These are phyloP conservation scores for Lethenteron camtschaticum DNA, from an alignment of 2,113 vertebrate genomes.

Conservation along the genomic window DNA sequence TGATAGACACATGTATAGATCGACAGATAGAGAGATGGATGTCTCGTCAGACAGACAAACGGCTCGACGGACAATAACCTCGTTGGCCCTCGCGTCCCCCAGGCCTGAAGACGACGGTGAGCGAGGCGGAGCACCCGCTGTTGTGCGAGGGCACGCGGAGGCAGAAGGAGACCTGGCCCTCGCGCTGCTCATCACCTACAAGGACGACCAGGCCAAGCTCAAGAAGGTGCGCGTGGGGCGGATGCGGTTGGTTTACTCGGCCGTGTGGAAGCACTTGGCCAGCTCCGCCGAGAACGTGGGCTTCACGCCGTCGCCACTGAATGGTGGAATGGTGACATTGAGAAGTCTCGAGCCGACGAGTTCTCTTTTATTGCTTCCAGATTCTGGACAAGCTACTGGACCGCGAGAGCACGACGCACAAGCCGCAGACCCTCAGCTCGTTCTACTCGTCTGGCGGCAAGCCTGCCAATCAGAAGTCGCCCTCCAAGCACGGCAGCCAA, in stretches of 20 bases:
- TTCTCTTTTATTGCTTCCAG: constrained; percentile 22
- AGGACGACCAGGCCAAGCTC: constrained; percentile 90
- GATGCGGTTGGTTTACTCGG: no score
- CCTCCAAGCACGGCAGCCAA: constrained; percentile 66
- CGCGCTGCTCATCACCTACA: constrained; percentile 92
- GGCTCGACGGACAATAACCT: no score
- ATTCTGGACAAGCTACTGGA: constrained; percentile 89
- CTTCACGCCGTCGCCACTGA: no score
- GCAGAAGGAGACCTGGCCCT: constrained; percentile 76
- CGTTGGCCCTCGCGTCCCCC: background rate
- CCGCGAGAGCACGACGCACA: constrained; percentile 95
- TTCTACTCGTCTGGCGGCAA: constrained; percentile 97
- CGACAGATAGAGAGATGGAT: no score
- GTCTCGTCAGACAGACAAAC: no score
- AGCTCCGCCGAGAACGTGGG: no score
- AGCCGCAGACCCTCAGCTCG: constrained; percentile 92
- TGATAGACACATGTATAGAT: no score
- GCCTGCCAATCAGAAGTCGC: constrained; percentile 68
- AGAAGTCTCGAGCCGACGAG: no score
- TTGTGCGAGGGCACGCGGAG: constrained; percentile 85
- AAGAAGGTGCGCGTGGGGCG: constrained; percentile 45
- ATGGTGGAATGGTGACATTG: no score
- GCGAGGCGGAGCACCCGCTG: constrained; percentile 90
- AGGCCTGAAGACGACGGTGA: constrained; percentile 99
- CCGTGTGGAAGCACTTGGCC: no score